Percentiles rank a stretch among this genome's conserved stretches.
Conservation (phyloP, 2,113 vertebrate genomes). For the Solea solea region DNA sequence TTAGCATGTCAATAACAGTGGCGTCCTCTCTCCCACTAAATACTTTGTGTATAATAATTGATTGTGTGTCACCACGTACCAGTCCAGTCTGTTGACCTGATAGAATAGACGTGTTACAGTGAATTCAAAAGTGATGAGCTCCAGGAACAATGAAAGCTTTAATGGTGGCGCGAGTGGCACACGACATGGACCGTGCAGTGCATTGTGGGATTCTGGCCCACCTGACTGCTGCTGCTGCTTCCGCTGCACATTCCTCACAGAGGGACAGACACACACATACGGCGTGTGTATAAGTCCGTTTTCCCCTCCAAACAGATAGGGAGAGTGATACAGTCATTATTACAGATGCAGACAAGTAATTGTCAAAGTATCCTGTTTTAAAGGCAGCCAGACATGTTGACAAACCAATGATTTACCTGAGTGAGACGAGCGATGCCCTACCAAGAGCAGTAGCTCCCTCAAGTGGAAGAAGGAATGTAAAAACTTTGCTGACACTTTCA, state of each 20-base stretch:
- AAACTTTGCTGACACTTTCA: background rate
- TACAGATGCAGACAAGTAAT: background rate
- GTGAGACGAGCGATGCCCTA: constrained; percentile 1
- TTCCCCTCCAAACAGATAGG: background rate
- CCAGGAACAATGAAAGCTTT: constrained; percentile 54
- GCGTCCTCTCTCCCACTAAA: background rate
- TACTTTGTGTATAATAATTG: background rate
- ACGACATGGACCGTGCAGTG: constrained; percentile 26
- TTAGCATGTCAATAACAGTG: constrained; percentile 13
- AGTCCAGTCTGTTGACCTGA: constrained; percentile 6
- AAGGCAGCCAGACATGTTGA: background rate
- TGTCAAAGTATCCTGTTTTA: background rate
- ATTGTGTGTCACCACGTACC: constrained; percentile 14
- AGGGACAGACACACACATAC: constrained; percentile 14
- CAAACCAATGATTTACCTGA: constrained; percentile 35
- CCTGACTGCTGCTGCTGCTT: constrained; percentile 69
- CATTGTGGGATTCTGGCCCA: constrained; percentile 62
- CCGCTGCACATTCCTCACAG: constrained; percentile 62
- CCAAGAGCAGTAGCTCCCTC: constrained; percentile 72
- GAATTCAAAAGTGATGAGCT: constrained; percentile 33
- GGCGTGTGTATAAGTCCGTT: background rate
- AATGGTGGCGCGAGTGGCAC: constrained; percentile 29
- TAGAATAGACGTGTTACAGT: constrained; percentile 32
- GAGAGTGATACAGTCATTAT: background rate
- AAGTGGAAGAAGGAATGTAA: constrained; percentile 52